Evolutionary conservation across 37 sponge, comb jelly and placozoan genomes (phyloP).

Genomic region (Lycopodina hypogea): DNA sequence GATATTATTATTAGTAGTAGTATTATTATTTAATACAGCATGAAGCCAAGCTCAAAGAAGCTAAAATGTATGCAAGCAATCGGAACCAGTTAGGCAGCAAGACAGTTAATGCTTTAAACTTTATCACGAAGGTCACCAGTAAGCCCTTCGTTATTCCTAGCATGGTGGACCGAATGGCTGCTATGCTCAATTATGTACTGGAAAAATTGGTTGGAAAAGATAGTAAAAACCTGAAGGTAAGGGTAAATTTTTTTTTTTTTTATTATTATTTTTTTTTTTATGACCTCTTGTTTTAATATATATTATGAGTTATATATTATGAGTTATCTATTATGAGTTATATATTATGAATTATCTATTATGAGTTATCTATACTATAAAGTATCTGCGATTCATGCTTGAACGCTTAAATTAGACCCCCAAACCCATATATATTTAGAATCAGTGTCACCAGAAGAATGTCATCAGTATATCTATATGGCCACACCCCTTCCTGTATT

Average conservation of each 20-base stretch:
- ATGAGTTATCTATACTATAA: neutral
- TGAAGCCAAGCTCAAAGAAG: conserved; percentile 57
- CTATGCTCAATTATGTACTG: conserved; percentile 95
- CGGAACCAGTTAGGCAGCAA: conserved; percentile 65
- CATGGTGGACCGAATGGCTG: conserved; percentile 87
- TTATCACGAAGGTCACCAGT: conserved; percentile 42
- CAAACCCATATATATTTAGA: too few species aligned
- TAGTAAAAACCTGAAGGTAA: conserved; percentile 80
- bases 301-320: neutral
- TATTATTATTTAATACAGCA: conserved; percentile 38
- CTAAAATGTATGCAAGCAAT: conserved; percentile 62
- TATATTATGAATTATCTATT: neutral
- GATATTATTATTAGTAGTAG: too few species aligned
- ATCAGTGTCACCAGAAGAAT: too few species aligned
- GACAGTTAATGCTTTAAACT: conserved; percentile 67
- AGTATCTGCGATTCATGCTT: too few species aligned
- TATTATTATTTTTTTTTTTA: neutral
- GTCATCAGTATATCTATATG: too few species aligned
- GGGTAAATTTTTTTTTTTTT: neutral
- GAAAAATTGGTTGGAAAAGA: conserved; percentile 88
- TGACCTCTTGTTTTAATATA: neutral
- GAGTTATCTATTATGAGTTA: neutral
- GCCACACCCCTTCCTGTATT: too few species aligned
- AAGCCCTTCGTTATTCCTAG: conserved; percentile 56
- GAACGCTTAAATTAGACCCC: too few species aligned